phyloP scores from a whole-genome alignment of 2,888 invertebrate genomes.

The Protodeltote pygarga region DNA sequence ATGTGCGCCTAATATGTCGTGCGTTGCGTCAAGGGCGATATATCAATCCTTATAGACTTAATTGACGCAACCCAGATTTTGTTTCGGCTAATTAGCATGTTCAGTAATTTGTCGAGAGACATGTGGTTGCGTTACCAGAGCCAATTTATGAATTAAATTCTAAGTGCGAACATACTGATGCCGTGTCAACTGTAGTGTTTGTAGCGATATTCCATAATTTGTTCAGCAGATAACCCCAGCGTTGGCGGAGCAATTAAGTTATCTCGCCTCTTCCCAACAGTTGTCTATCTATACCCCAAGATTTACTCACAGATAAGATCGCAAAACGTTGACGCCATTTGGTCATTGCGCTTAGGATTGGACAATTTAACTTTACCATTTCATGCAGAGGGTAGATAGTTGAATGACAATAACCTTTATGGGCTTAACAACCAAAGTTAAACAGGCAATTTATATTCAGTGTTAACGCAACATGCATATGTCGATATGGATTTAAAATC shows the following conservation, averaged over 20 bases:
- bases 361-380: conserved; percentile 79
- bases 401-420: conserved; percentile 78
- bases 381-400: conserved; percentile 71
- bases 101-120: conserved; percentile 63
- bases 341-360: conserved; percentile 74
- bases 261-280: conserved; percentile 69
- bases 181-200: conserved; percentile 32
- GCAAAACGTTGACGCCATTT: conserved; percentile 81
- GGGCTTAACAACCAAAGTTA: conserved; percentile 67
- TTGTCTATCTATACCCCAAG: conserved; percentile 72
- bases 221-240: conserved; percentile 61
- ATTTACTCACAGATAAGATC: conserved; percentile 78
- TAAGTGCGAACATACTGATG: conserved; percentile 26
- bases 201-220: conserved; percentile 59
- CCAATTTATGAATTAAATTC: conserved; percentile 34
- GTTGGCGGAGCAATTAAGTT: conserved; percentile 78
- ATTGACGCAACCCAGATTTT: conserved; percentile 67
- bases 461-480: conserved; percentile 53
- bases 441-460: conserved; percentile 80
- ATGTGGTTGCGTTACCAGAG: conserved; percentile 43
- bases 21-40: conserved; percentile 69
- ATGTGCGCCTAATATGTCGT: conserved; percentile 73
- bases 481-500: conserved; percentile 52
- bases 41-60: conserved; percentile 73
- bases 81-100: conserved; percentile 58